These are phyloP conservation scores for Deroptyus accipitrinus DNA, from an alignment of 2,113 vertebrate species.

Conservation along the genomic window DNA sequence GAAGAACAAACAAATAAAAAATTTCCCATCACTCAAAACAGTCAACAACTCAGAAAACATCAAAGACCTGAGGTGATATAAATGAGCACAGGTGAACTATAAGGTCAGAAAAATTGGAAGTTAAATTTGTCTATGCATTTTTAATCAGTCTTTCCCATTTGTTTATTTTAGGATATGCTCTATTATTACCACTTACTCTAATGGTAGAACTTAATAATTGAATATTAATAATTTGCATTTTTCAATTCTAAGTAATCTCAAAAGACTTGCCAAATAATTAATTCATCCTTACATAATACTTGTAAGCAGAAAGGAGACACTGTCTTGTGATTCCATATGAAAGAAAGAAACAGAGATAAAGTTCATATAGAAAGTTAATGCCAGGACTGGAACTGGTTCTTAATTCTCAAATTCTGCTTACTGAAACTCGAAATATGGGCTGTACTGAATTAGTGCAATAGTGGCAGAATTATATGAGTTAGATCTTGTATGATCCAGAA, in stretches of 20 bases:
- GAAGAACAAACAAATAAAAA: neutral
- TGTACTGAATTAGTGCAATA: neutral
- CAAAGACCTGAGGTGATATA: neutral
- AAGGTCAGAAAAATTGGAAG: neutral
- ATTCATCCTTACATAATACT: neutral
- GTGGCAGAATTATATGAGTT: neutral
- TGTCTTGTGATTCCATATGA: neutral
- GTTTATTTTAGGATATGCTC: neutral
- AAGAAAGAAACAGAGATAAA: neutral
- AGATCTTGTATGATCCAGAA: neutral
- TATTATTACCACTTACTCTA: neutral
- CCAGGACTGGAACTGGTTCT: neutral
- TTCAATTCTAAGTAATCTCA: neutral
- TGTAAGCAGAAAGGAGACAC: neutral
- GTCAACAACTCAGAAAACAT: neutral
- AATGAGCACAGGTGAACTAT: neutral
- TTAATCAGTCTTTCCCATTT: neutral
- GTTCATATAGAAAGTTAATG: neutral
- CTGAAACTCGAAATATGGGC: fast-evolving
- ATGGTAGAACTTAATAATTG: neutral
- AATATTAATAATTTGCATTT: neutral
- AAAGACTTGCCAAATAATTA: neutral
- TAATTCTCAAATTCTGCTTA: neutral
- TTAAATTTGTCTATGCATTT: neutral
- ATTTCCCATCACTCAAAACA: neutral